A percentile compares a stretch with the other conserved stretches of the same genome.
Evolutionary conservation across 2,113 vertebrate species (phyloP).

Genomic region (Thomomys bottae): DNA sequence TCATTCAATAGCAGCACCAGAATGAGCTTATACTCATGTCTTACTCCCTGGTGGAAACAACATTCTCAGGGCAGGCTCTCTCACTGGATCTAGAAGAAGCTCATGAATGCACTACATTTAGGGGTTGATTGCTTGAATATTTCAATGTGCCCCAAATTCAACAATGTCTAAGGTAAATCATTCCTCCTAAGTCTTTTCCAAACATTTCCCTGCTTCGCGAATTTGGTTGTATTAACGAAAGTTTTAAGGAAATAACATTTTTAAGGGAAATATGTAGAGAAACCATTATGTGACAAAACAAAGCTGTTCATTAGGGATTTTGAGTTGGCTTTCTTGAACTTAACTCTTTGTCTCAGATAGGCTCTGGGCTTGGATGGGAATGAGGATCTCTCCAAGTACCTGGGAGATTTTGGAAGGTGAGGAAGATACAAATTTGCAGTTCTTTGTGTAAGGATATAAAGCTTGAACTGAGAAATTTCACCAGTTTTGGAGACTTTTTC

Average conservation of each 20-base stretch:
- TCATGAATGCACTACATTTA: constrained; percentile 15
- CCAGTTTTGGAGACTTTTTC: background rate
- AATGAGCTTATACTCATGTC: background rate
- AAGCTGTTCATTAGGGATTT: constrained; percentile 49
- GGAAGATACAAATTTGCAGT: background rate
- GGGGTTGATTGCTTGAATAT: constrained; percentile 15
- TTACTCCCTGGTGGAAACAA: background rate
- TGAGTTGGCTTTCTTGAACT: constrained; percentile 20
- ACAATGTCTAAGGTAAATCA: constrained; percentile 22
- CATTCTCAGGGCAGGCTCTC: constrained; percentile 1
- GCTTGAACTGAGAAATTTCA: background rate
- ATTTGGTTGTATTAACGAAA: constrained; percentile 45
- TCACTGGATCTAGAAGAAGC: background rate
- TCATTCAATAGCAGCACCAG: background rate
- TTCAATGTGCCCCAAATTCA: constrained; percentile 54
- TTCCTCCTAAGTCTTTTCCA: constrained; percentile 4
- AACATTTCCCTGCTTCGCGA: constrained; percentile 54
- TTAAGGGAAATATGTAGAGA: constrained; percentile 47
- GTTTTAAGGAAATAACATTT: constrained; percentile 53
- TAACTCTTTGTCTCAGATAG: constrained; percentile 13
- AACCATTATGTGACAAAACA: constrained; percentile 56
- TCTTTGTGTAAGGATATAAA: background rate
- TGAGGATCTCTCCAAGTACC: background rate
- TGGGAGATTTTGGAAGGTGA: background rate
- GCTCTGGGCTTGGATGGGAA: background rate